Evolutionary conservation across 2,113 vertebrate genomes (phyloP), one percentile per base, ranked within the genome.

Genomic region (Tonatia bakeri): DNA sequence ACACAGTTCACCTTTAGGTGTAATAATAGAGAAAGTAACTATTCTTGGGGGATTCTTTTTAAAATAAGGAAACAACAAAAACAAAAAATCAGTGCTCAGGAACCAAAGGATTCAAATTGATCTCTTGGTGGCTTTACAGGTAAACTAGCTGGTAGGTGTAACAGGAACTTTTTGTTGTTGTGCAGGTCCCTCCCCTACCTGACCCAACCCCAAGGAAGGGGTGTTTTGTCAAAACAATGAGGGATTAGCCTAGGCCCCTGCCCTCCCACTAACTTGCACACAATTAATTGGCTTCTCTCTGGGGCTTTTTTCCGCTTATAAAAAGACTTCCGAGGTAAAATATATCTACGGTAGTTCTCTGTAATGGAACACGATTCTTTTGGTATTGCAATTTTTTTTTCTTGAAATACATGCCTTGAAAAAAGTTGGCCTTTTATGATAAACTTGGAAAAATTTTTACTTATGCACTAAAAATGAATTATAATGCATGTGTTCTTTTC

Each of bases 21-120:
- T 86, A 90, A 89, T 95, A 77, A 59, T 96, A 93, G 52, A 93
- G 73, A 91, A 92, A 91, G 20, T 33, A 19, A 20, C 90, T 56
- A 94, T 50, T 67, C 81, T 87, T 90, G 64, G 64, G 26, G 87
- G 50, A 81, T 20, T 1, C 22, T 95, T 98, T 92, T 91, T 47
- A 38, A 43, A 47, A 38, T 65, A 83, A 79, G 6, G 0, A 93
- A 61, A n/a, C 81, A 72, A 4, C 33, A 1, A 1, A 92, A 65
- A n/a, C 81, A 75, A 5, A 38, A 1, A n/a, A 15, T 7, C 47
- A 31, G 80, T 80, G 13, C 54, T 72, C 69, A 47, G 33, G 81
- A 26, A 28, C 22, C 72, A 83, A 4, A 67, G 54, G 75, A 83
- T 13, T 83, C n/a, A 54, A 15, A 40, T 5, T 52, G 31, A 38